Conservation (phyloP, 2,888 invertebrate species). For the Dendrolimus pini region DNA sequence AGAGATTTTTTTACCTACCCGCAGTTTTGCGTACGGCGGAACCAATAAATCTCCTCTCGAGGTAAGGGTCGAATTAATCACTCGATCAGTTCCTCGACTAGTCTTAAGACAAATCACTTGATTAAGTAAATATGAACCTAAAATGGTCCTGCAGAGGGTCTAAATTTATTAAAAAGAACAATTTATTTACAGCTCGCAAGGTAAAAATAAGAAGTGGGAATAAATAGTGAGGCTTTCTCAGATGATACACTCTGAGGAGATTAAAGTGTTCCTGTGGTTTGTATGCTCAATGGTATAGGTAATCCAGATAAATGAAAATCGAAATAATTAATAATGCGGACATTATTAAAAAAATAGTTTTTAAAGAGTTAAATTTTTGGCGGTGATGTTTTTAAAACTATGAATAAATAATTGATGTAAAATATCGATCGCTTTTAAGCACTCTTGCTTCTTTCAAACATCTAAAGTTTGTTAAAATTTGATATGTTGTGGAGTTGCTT, state of each 20-base stretch:
- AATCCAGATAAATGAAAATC: slow-evolving; percentile 48
- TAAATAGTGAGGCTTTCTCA: slow-evolving; percentile 59
- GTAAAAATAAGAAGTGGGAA: slow-evolving; percentile 72
- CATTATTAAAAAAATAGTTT: too few relatives aligned
- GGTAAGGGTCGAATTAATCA: slow-evolving; percentile 75
- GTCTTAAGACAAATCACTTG: slow-evolving; percentile 38
- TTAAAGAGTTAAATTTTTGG: too few relatives aligned
- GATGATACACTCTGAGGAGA: slow-evolving; percentile 67
- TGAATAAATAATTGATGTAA: too few relatives aligned
- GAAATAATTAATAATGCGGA: too few relatives aligned
- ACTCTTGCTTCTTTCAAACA: too few relatives aligned
- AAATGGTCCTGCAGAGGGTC: slow-evolving; percentile 26
- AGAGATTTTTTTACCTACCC: slow-evolving; percentile 73
- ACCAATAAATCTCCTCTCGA: slow-evolving; percentile 74
- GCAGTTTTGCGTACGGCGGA: slow-evolving; percentile 75
- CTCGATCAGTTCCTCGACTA: slow-evolving; percentile 57
- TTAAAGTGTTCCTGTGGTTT: slow-evolving; percentile 58
- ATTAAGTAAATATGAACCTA: slow-evolving; percentile 36
- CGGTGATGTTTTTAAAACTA: too few relatives aligned
- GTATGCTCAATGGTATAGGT: slow-evolving; percentile 39
- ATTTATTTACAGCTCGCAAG: slow-evolving; percentile 60
- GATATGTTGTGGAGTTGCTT: too few relatives aligned
- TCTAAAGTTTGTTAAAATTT: too few relatives aligned
- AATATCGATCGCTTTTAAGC: too few relatives aligned
- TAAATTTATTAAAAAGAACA: neutral